Evolutionary conservation across 2,888 invertebrate species (phyloP), one percentile per base, ranked within the genome.

Genomic region (Camptogramma bilineatum): DNA sequence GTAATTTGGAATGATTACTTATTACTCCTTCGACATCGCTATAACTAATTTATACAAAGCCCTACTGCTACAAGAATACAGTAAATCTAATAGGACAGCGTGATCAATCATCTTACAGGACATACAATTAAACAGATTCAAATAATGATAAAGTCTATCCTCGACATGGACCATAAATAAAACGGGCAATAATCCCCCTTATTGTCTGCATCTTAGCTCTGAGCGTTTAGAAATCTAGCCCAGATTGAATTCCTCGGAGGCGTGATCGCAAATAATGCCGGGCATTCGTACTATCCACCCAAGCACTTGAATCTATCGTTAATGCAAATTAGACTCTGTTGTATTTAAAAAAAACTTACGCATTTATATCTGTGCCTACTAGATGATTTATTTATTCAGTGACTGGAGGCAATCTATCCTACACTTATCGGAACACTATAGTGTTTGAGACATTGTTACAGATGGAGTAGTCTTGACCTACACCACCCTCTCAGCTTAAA

Each of bases 181-280:
- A 68, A 52, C 55, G 57, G 69, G 56, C 66, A 65, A 68, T 72
- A 70, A 65, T 77, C 73, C 69, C 74, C 70, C 77, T 76, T 75
- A 78, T 78, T 79, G 79, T 69, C 71, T 69, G 66, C 62, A 66
- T 64, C 66, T 69, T 78, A 75, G 79, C 82, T 83, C 60, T 62
- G 64, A 83, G 82, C 83, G 80, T 78, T 81, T 82, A 83, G 82
- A 81, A 87, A 87, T 79, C 76, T 74, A 74, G 71, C 70, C 75
- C 72, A 81, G 82, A 86, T 86, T 85, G 80, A 85, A 87, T 86
- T 83, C 81, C 81, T 81, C 74, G 78, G 69, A 74, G 80, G 79
- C 79, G 72, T 79, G 77, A 82, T 79, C 77, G 79, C 77, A 72
- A 83, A 85, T 84, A 84, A 81, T 80, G 73, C 79, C 69, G 55